These are phyloP conservation scores for Cepphus grylle DNA, from an alignment of 2,113 vertebrate genomes.

Conservation along the genomic window DNA sequence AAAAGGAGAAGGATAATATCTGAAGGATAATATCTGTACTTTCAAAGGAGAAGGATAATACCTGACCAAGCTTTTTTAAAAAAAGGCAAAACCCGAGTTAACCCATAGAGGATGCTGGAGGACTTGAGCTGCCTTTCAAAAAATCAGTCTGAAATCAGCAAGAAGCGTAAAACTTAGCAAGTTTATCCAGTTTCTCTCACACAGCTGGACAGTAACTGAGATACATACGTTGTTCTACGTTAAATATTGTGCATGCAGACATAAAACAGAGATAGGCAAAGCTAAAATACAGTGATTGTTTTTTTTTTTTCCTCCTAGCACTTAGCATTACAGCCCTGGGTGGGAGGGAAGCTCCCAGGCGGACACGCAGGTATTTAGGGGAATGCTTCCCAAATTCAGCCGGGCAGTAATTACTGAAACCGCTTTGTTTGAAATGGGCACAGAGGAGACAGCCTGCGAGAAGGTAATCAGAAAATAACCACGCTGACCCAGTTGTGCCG, in stretches of 20 bases:
- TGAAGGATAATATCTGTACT: neutral
- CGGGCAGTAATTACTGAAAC: neutral
- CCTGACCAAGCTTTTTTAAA: neutral
- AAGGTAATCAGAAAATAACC: neutral
- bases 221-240: neutral
- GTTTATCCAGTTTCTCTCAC: conserved; percentile 11
- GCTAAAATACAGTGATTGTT: neutral
- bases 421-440: neutral
- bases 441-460: neutral
- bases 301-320: neutral
- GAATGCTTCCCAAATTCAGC: neutral
- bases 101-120: conserved; percentile 17
- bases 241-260: neutral
- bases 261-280: neutral
- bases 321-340: neutral
- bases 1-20: neutral
- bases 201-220: neutral
- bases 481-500: fast-evolving
- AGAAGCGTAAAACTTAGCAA: neutral
- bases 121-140: neutral
- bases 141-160: neutral
- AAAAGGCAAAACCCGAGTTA: neutral
- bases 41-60: neutral
- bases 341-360: neutral
- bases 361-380: neutral